These are phyloP conservation scores for Philaethria dido DNA, from an alignment of 2,888 invertebrate species.

Conservation along the genomic window DNA sequence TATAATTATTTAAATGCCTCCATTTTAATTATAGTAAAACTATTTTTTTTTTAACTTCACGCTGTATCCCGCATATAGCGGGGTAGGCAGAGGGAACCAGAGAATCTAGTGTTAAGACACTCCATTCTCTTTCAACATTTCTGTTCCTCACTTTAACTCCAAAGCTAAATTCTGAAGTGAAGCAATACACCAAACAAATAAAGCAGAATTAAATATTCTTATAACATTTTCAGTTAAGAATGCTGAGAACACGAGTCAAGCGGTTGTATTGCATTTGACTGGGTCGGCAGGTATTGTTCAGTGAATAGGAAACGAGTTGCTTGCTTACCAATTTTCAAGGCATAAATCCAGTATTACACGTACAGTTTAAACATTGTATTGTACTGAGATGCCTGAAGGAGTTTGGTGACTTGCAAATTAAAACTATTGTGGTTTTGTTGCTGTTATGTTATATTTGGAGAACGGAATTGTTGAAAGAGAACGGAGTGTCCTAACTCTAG, in stretches of 20 bases:
- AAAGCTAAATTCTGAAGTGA: background rate
- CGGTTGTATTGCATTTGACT: conserved; percentile 19
- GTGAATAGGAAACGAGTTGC: conserved; percentile 26
- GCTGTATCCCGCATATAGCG: too few relatives aligned
- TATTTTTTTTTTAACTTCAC: too few relatives aligned
- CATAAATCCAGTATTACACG: conserved; percentile 16
- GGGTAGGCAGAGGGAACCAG: too few relatives aligned
- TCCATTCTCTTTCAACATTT: too few relatives aligned
- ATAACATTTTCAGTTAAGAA: conserved; percentile 6
- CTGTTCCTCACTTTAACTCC: too few relatives aligned
- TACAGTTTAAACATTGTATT: conserved; percentile 21
- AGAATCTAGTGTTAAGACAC: too few relatives aligned
- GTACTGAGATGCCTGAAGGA: conserved; percentile 11
- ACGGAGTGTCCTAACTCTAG: too few relatives aligned
- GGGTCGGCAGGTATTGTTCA: conserved; percentile 24
- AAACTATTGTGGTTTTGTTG: background rate
- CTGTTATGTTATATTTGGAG: too few relatives aligned
- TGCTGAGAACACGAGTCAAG: conserved; percentile 3
- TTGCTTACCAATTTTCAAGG: conserved; percentile 26
- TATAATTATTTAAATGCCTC: too few relatives aligned
- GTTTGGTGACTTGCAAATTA: background rate
- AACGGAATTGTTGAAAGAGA: too few relatives aligned
- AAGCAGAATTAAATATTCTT: conserved; percentile 9
- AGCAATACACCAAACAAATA: background rate
- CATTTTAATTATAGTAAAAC: too few relatives aligned